These are phyloP conservation scores for Schrankia costaestrigalis DNA, from an alignment of 2,888 invertebrate species.

Conservation along the genomic window DNA sequence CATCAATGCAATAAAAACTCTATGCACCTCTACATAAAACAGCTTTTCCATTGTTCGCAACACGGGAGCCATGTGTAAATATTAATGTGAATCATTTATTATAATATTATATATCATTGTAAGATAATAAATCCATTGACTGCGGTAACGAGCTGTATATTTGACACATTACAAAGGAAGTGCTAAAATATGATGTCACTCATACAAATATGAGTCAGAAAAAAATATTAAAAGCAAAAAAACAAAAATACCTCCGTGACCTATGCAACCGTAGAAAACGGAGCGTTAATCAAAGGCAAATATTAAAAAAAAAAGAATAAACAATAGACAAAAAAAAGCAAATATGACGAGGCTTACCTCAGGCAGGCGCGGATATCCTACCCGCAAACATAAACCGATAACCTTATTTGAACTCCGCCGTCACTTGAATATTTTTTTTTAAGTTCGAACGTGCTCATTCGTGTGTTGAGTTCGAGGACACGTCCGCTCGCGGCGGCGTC, in stretches of 20 bases:
- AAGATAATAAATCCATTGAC: constrained; percentile 32
- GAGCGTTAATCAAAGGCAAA: constrained; percentile 58
- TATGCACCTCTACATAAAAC: constrained; percentile 24
- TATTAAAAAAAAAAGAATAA: constrained; percentile 30
- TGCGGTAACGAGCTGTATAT: constrained; percentile 26
- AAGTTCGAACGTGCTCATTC: constrained; percentile 33
- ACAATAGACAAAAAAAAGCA: constrained; percentile 41
- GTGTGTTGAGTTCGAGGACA: constrained; percentile 21
- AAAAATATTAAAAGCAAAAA: constrained; percentile 25
- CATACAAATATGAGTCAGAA: constrained; percentile 30
- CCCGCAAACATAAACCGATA: constrained; percentile 61
- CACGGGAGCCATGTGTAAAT: constrained; percentile 26
- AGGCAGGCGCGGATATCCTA: constrained; percentile 61
- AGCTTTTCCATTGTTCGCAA: constrained; percentile 16
- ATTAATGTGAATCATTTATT: constrained; percentile 34
- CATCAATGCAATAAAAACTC: constrained; percentile 17
- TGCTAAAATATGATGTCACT: constrained; percentile 40
- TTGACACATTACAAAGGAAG: constrained; percentile 31
- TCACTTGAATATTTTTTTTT: constrained; percentile 42
- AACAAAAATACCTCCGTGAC: constrained; percentile 28
- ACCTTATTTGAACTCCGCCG: constrained; percentile 64
- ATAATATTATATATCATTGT: constrained; percentile 26
- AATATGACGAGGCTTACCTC: constrained; percentile 58
- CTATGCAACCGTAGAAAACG: constrained; percentile 42
- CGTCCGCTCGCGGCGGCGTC: constrained; percentile 50